These are phyloP conservation scores for Pristionchus fissidentatus DNA, from an alignment of 2,888 invertebrate genomes.

Conservation along the genomic window DNA sequence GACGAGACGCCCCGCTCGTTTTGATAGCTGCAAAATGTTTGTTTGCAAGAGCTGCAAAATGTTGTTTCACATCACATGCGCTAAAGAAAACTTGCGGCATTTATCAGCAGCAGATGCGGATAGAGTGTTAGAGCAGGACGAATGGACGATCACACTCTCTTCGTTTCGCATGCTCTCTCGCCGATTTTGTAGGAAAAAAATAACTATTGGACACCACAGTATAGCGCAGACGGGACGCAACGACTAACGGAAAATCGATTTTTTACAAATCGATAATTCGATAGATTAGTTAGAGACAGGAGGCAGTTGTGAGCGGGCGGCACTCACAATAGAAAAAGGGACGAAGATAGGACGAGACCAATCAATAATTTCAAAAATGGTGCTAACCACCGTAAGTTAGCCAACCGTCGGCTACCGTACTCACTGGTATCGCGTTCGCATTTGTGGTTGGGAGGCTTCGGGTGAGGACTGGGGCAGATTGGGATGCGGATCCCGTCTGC, in stretches of 20 bases:
- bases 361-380: not conserved
- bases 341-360: not conserved
- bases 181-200: too few species aligned
- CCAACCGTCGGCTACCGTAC: slow-evolving; percentile 9
- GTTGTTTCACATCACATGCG: not conserved
- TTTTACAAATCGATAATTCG: too few species aligned
- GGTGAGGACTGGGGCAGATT: slow-evolving; percentile 1
- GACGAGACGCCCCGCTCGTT: slow-evolving; percentile 49
- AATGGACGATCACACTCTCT: too few species aligned
- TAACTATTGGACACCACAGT: too few species aligned
- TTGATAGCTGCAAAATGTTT: slow-evolving; percentile 12
- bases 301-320: slow-evolving; percentile 17
- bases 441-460: slow-evolving; percentile 4
- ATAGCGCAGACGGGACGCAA: too few species aligned
- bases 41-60: not conserved
- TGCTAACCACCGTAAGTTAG: slow-evolving; percentile 10
- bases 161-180: too few species aligned
- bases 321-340: slow-evolving; percentile 47
- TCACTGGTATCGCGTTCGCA: slow-evolving; percentile 20
- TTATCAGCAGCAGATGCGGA: not conserved
- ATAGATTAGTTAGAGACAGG: too few species aligned
- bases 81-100: not conserved
- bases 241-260: too few species aligned
- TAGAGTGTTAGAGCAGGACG: slow-evolving; percentile 1
- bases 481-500: not conserved